Percentiles rank a stretch among this genome's conserved stretches.
These are phyloP conservation scores for Platyscapa corneri DNA, from an alignment of 1,140 invertebrate species.

Conservation along the genomic window DNA sequence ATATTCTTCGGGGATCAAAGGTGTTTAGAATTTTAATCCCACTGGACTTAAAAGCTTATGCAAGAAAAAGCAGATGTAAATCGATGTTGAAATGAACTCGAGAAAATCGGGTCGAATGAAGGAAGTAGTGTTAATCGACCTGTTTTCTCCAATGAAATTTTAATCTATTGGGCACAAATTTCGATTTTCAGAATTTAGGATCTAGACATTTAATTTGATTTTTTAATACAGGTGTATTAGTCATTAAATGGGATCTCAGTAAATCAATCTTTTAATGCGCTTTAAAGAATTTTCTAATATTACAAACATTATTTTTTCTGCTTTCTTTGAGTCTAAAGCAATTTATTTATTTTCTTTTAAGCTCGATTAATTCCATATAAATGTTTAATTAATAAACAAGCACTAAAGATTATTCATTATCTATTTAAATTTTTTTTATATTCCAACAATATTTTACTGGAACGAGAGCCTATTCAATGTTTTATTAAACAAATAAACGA, in stretches of 20 bases:
- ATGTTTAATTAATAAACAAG: too few species aligned
- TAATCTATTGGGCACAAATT: background rate
- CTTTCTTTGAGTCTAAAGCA: too few species aligned
- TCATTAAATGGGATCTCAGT: too few species aligned
- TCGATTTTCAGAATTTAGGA: background rate
- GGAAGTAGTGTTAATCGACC: background rate
- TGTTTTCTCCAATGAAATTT: background rate
- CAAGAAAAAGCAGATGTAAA: background rate
- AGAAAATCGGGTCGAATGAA: background rate
- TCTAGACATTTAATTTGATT: conserved; percentile 2
- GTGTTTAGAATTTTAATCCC: background rate
- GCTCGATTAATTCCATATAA: too few species aligned
- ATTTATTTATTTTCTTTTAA: too few species aligned
- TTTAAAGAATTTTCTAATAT: background rate
- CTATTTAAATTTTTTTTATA: too few species aligned
- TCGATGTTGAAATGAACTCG: background rate
- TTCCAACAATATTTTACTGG: too few species aligned
- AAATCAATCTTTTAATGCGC: background rate
- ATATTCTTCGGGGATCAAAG: background rate
- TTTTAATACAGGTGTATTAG: background rate
- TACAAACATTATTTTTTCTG: background rate
- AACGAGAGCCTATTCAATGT: too few species aligned
- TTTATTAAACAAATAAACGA: too few species aligned
- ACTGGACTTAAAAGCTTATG: background rate
- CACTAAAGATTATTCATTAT: too few species aligned